A percentile compares a stretch with the other conserved stretches of the same genome.
Conservation (phyloP, 1,140 invertebrate genomes). For the Latrodectus geometricus region DNA sequence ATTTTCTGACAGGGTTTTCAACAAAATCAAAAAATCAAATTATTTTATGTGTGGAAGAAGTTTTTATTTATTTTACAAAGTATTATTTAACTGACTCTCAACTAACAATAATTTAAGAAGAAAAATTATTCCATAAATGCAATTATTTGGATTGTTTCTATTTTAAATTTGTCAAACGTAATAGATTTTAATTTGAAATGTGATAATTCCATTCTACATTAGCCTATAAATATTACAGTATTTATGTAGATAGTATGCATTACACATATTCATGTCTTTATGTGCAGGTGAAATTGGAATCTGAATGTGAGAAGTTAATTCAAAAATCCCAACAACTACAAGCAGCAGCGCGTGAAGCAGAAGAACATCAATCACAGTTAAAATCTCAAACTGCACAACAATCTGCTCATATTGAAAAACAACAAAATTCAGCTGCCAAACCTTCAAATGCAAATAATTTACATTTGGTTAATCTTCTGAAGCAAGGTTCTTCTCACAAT, state of each 20-base stretch:
- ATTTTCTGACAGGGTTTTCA: too few species aligned
- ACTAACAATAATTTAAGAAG: too few species aligned
- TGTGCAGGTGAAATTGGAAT: conserved; percentile 17
- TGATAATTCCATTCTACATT: not conserved
- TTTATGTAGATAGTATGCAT: too few species aligned
- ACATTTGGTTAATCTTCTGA: conserved; percentile 51
- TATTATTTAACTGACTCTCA: too few species aligned
- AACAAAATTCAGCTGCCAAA: conserved; percentile 5
- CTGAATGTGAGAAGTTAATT: conserved; percentile 2
- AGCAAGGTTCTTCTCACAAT: conserved; percentile 35
- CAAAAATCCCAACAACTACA: conserved; percentile 13
- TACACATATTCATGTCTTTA: not conserved
- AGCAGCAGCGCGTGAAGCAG: not conserved
- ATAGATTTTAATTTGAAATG: not conserved
- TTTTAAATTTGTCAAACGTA: not conserved
- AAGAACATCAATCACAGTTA: not conserved
- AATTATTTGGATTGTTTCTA: too few species aligned
- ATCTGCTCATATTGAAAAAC: conserved; percentile 8
- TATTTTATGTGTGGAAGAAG: too few species aligned
- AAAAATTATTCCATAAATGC: too few species aligned
- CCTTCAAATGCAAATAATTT: conserved; percentile 12
- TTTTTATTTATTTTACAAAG: too few species aligned
- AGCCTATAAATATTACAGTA: not conserved
- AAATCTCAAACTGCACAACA: conserved; percentile 33
- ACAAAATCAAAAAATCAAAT: too few species aligned